Conservation (phyloP, 92 coral and sea anemone species). For the Desmophyllum pertusum region DNA sequence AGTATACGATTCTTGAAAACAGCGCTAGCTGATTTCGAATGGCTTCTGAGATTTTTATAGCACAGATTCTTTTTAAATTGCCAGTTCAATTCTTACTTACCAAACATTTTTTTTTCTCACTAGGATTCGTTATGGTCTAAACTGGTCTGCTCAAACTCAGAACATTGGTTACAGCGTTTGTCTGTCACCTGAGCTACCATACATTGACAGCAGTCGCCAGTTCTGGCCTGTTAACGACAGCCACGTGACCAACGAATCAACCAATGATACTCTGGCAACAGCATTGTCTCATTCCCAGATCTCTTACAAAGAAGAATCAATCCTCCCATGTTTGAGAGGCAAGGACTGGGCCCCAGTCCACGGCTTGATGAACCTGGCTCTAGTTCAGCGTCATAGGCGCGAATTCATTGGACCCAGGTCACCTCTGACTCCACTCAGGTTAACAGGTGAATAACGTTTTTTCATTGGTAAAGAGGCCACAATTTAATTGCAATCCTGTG, state of each 20-base stretch:
- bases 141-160: constrained; percentile 14
- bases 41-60: too few species aligned
- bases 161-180: constrained; percentile 6
- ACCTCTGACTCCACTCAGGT: background rate
- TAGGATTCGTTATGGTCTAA: constrained; percentile 6
- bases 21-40: too few species aligned
- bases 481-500: too few species aligned
- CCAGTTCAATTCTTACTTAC: background rate
- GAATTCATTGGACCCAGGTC: constrained; percentile 25
- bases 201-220: constrained; percentile 13
- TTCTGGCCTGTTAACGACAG: background rate
- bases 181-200: constrained; percentile 14
- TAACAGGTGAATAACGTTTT: background rate
- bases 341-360: background rate
- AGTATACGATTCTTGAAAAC: too few species aligned
- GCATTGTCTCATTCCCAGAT: constrained; percentile 5
- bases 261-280: background rate
- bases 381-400: background rate
- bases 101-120: background rate
- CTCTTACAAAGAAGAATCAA: background rate
- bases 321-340: background rate
- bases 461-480: too few species aligned
- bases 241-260: background rate
- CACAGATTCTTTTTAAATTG: too few species aligned
- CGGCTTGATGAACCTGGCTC: constrained; percentile 25